phyloP scores from a whole-genome alignment of 2,888 invertebrate species.

The Caenorhabditis plicata region DNA sequence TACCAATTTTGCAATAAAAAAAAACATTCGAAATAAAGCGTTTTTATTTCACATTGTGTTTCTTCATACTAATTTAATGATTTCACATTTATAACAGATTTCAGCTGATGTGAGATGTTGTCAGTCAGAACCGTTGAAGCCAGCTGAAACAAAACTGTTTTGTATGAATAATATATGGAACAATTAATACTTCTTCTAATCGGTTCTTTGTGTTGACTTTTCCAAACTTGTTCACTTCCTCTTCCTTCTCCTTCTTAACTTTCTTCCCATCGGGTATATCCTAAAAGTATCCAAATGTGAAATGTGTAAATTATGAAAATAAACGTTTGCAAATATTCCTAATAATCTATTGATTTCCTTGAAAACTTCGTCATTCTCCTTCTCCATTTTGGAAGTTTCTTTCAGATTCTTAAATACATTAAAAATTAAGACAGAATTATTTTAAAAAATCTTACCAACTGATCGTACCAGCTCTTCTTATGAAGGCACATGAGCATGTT shows the following conservation, averaged over 20 bases:
- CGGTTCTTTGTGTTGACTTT: constrained; percentile 52
- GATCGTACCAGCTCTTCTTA: constrained; percentile 49
- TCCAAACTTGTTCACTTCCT: constrained; percentile 45
- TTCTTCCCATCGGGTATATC: too few relatives aligned
- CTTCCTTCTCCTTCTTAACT: constrained; percentile 20
- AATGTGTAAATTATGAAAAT: too few relatives aligned
- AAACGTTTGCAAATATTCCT: constrained; percentile 37
- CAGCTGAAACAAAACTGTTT: constrained; percentile 8
- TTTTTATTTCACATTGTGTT: too few relatives aligned
- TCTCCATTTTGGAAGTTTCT: constrained; percentile 14
- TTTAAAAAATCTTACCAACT: constrained; percentile 17
- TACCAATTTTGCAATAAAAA: too few relatives aligned
- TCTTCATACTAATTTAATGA: constrained; percentile 25
- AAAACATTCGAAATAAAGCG: too few relatives aligned
- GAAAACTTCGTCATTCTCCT: constrained; percentile 31
- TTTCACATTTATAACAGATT: constrained; percentile 26
- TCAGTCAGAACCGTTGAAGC: constrained; percentile 22
- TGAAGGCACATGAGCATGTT: constrained; percentile 53
- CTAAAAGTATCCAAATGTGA: too few relatives aligned
- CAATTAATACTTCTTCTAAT: constrained; percentile 22
- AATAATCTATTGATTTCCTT: constrained; percentile 47
- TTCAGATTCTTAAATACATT: constrained; percentile 8
- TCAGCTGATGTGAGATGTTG: constrained; percentile 18
- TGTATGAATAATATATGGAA: neutral
- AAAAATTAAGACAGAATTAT: neutral